Evolutionary conservation across 2,888 invertebrate genomes (phyloP), one percentile per base, ranked within the genome.

Genomic region (Parnassius smintheus): DNA sequence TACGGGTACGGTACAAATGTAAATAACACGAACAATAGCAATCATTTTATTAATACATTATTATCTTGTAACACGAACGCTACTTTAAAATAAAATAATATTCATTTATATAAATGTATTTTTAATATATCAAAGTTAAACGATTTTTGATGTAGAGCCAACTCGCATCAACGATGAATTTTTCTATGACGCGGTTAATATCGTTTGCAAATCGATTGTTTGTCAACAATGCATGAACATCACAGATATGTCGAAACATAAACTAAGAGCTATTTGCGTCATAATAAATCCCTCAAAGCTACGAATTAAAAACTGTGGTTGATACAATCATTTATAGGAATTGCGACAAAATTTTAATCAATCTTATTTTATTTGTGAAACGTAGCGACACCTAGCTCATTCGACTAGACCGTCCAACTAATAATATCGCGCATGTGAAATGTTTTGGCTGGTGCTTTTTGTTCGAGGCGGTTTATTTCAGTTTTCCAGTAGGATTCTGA

Each of bases 371-470:
- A 84, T 82, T 82, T 80, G 82, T 77, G 78, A 84, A 84, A 8
- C 49, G 85, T 78, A 75, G 78, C 80, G 84, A 87, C 90, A 88
- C 87, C 89, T 83, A 85, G 82, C 88, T 84, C 88, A 90, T 85
- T 90, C 88, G 91, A 72, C 87, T 91, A 91, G 89, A 88, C 85
- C 91, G 90, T 90, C 91, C 91, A 91, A 86, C 91, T 91, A 91
- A 91, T 91, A 91, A 91, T 91, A 91, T 83, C 82, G 73, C 84
- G 84, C 87, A 88, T 90, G 88, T 91, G 88, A 91, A 91, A 91
- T 91, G 89, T 91, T 91, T 91, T 90, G 91, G 91, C 90, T 85
- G 91, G 86, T 89, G 91, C 86, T 91, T 91, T 91, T 91, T 91
- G 91, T 91, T 90, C 88, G 90, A 83, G 82, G 82, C 83, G 88